Evolutionary conservation across 2,797 vertebrate genomes (phyloP), one percentile per base, ranked within the genome.

Genomic region (Chaenodraco wilsoni): DNA sequence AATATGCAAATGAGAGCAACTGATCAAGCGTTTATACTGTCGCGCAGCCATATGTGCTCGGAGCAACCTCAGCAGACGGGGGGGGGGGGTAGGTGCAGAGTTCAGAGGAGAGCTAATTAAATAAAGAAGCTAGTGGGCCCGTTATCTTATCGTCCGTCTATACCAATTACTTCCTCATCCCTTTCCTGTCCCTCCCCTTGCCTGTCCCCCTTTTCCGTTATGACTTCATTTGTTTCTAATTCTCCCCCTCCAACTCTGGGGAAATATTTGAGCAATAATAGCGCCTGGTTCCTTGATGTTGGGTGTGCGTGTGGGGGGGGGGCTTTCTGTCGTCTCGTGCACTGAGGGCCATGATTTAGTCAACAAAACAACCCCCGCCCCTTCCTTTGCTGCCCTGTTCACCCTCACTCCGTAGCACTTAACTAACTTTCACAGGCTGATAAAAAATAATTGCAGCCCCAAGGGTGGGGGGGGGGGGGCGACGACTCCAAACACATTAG

Each of bases 381-480:
- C 67, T 41, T 27, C 55, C 67, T 23, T 41, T 1, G 7, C 69
- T 48, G 31, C 73, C 72, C 71, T 33, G 49, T 57, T 74, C 78
- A 60, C 69, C 69, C 71, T 65, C 67, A 63, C 62, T 64, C 70
- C 70, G 73, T 37, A 78, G 79, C 87, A 92, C 91, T 92, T 89
- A 85, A 76, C 88, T 84, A 89, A 82, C 69, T 93, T 94, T 94
- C 85, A 88, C 88, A 90, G 89, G 85, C 88, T 93, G 88, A 90
- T 94, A 87, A 92, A 94, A 88, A 83, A 85, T 87, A 90, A 91
- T 83, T 93, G 81, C 73, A 87, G 70, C 78, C 84, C 87, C 87
- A 88, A 79, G 87, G 86, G 76, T n/a, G n/a, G 76, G 76, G 21
- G 21, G 72, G 69, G 49, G 65, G 69, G 49, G 65, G 33, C n/a